phyloP scores from a whole-genome alignment of 2,888 invertebrate genomes.

The Dolomedes plantarius region DNA sequence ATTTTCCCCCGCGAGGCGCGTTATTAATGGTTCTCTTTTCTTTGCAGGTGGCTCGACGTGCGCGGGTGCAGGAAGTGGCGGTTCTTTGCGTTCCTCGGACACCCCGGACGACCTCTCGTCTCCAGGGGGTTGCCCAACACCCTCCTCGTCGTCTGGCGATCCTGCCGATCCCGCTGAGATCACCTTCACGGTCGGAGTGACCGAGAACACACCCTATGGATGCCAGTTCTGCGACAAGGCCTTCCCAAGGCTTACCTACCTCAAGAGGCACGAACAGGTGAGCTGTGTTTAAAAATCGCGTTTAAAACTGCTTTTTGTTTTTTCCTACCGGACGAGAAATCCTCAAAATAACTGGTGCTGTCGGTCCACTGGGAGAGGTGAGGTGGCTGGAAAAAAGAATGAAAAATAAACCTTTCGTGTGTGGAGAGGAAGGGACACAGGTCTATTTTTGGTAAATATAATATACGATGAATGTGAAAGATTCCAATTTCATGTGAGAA shows the following conservation, averaged over 20 bases:
- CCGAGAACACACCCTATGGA: constrained; percentile 88
- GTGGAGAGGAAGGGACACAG: no score
- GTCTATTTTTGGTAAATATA: no score
- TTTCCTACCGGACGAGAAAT: no score
- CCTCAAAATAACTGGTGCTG: no score
- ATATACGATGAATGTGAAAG: no score
- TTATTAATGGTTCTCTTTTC: no score
- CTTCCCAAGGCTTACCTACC: constrained; percentile 89
- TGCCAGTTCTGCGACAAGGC: constrained; percentile 95
- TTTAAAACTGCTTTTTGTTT: neutral
- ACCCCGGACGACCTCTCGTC: constrained; percentile 78
- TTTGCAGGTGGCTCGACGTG: constrained; percentile 47
- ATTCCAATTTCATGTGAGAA: no score
- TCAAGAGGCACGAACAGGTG: constrained; percentile 92
- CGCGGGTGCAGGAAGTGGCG: constrained; percentile 74
- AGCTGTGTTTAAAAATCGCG: no score
- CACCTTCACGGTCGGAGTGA: constrained; percentile 83
- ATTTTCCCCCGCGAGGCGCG: no score
- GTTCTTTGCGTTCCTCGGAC: constrained; percentile 82
- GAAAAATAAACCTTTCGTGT: no score
- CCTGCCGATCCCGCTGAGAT: constrained; percentile 74
- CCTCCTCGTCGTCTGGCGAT: constrained; percentile 80
- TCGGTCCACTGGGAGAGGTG: no score
- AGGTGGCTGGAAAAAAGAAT: no score
- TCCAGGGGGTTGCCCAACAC: constrained; percentile 81